phyloP scores from a whole-genome alignment of 2,797 vertebrate species.

The Enteromius radiatus region DNA sequence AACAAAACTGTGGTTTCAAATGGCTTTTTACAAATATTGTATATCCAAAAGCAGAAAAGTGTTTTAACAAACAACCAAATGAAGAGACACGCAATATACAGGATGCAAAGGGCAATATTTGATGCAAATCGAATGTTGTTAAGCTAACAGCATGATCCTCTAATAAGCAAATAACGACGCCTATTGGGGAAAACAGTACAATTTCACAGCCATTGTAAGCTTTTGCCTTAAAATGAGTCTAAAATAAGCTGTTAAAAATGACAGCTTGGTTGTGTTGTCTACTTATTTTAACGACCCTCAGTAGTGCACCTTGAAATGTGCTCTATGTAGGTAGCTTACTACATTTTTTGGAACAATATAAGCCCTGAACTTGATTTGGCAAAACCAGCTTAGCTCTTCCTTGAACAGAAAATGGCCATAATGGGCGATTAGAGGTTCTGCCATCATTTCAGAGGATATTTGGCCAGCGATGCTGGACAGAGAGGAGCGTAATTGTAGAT shows the following conservation, averaged over 20 bases:
- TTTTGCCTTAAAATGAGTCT: background rate
- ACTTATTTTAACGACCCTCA: background rate
- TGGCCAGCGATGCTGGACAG: background rate
- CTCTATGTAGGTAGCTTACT: background rate
- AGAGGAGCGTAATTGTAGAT: background rate
- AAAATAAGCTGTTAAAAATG: background rate
- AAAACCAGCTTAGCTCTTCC: background rate
- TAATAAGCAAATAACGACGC: background rate
- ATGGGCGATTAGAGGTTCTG: constrained; percentile 7
- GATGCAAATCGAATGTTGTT: background rate
- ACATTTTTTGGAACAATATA: background rate
- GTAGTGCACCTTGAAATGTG: background rate
- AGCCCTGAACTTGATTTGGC: background rate
- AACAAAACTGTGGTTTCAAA: background rate
- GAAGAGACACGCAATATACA: background rate
- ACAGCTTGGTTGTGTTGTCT: background rate
- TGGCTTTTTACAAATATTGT: background rate
- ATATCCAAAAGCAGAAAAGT: background rate
- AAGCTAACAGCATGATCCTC: background rate
- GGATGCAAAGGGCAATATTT: background rate
- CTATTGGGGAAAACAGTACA: background rate
- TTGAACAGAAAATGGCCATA: constrained; percentile 6
- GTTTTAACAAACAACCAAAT: background rate
- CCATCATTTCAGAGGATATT: constrained; percentile 7
- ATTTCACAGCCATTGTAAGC: background rate